Evolutionary conservation across 92 coral and sea anemone species (phyloP).

Genomic region (Blastomussa wellsi): DNA sequence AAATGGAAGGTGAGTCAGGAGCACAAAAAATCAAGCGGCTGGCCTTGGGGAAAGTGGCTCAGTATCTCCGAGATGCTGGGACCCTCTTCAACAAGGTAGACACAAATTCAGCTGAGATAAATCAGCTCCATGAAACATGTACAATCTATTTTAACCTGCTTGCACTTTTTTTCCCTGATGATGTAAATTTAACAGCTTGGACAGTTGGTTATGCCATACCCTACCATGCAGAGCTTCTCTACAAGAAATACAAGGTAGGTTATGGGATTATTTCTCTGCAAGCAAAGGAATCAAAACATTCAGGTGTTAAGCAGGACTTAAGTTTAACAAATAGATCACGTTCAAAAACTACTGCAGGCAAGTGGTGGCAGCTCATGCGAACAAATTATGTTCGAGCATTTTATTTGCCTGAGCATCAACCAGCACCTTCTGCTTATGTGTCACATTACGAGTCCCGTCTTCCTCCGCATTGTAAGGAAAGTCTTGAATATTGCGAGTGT

Average conservation of each 20-base stretch:
- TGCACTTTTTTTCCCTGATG: slow-evolving; percentile 31
- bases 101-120: slow-evolving; percentile 32
- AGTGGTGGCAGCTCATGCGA: too few species aligned
- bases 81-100: slow-evolving; percentile 42
- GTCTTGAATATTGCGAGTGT: not conserved
- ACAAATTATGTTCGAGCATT: too few species aligned
- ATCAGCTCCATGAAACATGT: slow-evolving; percentile 26
- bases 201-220: slow-evolving; percentile 63
- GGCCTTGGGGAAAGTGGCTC: slow-evolving; percentile 54
- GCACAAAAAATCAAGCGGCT: slow-evolving; percentile 48
- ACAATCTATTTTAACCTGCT: slow-evolving; percentile 51
- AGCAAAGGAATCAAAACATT: not conserved
- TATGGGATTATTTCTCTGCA: not conserved
- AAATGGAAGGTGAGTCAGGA: slow-evolving; percentile 38
- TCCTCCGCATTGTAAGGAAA: not conserved
- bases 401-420: too few species aligned
- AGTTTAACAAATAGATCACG: not conserved
- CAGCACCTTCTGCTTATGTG: too few species aligned
- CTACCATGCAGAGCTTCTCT: not conserved
- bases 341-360: not conserved
- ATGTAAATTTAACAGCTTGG: slow-evolving; percentile 63
- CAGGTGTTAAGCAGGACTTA: not conserved
- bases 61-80: slow-evolving; percentile 55
- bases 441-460: not conserved
- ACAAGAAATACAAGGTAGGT: not conserved